These are phyloP conservation scores for Aleiodes sp. DNA, from an alignment of 1,140 invertebrate species.

Conservation along the genomic window DNA sequence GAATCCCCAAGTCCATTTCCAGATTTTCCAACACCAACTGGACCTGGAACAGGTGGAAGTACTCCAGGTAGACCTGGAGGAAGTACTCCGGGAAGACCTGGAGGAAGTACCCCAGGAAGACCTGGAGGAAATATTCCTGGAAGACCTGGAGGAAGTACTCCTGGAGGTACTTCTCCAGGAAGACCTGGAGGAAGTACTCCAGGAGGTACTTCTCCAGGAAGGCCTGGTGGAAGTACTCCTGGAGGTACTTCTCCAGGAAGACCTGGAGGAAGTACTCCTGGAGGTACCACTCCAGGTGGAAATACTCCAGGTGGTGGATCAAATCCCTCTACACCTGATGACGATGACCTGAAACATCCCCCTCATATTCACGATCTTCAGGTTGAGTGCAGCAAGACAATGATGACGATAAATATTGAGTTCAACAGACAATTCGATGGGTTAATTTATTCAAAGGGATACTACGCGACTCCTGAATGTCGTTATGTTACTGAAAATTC, in stretches of 20 bases:
- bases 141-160: background rate
- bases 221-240: background rate
- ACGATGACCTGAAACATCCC: conserved; percentile 71
- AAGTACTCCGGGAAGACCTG: background rate
- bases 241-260: background rate
- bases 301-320: background rate
- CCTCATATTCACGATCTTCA: conserved; percentile 80
- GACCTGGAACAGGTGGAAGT: conserved; percentile 9
- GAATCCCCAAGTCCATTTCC: conserved; percentile 38
- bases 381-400: conserved; percentile 81
- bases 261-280: background rate
- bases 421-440: conserved; percentile 82
- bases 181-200: background rate
- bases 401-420: conserved; percentile 84
- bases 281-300: background rate
- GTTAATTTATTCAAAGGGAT: conserved; percentile 85
- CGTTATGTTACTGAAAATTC: conserved; percentile 78
- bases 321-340: conserved; percentile 39
- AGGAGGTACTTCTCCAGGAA: background rate
- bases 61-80: background rate
- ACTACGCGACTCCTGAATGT: conserved; percentile 75
- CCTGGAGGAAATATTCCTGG: background rate
- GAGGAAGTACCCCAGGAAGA: background rate
- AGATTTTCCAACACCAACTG: conserved; percentile 33
- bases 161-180: background rate